These are phyloP conservation scores for Leptodactylus fuscus DNA, from an alignment of 2,113 vertebrate species.

Conservation along the genomic window DNA sequence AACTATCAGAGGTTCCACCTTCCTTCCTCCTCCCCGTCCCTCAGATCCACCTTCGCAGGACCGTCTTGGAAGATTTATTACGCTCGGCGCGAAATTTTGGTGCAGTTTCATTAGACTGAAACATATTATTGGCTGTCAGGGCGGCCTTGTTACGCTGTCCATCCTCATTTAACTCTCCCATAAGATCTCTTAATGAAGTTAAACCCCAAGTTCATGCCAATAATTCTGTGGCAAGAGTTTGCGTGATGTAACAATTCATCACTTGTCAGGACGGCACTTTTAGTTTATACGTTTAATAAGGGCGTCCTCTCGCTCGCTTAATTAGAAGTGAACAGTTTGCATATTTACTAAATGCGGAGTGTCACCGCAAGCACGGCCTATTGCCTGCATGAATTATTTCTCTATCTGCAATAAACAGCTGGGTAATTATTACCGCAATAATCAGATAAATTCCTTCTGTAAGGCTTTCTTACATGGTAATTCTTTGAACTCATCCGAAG, in stretches of 20 bases:
- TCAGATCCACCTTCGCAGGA: neutral
- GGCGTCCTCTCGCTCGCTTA: constrained; percentile 95
- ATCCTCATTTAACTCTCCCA: constrained; percentile 89
- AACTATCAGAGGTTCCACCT: too few relatives aligned
- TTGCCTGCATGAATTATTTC: constrained; percentile 99
- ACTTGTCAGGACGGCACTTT: constrained; percentile 99
- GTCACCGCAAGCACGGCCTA: constrained; percentile 95
- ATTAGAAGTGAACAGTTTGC: constrained; percentile 98
- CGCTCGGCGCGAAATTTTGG: constrained; percentile 66
- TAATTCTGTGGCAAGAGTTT: constrained; percentile 95
- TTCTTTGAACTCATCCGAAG: constrained; percentile 89
- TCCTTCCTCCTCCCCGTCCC: neutral
- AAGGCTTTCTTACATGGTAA: constrained; percentile 89
- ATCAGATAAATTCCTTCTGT: constrained; percentile 97
- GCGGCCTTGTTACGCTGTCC: constrained; percentile 84
- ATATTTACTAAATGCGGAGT: constrained; percentile 98
- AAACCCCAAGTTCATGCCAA: constrained; percentile 87
- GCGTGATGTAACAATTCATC: constrained; percentile 97
- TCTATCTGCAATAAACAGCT: constrained; percentile 99
- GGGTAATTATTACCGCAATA: constrained; percentile 98
- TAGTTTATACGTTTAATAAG: constrained; percentile 98
- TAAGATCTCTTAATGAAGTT: constrained; percentile 99
- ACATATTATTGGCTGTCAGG: constrained; percentile 77
- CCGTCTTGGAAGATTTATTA: constrained; percentile 63
- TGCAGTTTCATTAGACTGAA: constrained; percentile 70